phyloP scores from a whole-genome alignment of 2,888 invertebrate genomes.

The Seira ritae region DNA sequence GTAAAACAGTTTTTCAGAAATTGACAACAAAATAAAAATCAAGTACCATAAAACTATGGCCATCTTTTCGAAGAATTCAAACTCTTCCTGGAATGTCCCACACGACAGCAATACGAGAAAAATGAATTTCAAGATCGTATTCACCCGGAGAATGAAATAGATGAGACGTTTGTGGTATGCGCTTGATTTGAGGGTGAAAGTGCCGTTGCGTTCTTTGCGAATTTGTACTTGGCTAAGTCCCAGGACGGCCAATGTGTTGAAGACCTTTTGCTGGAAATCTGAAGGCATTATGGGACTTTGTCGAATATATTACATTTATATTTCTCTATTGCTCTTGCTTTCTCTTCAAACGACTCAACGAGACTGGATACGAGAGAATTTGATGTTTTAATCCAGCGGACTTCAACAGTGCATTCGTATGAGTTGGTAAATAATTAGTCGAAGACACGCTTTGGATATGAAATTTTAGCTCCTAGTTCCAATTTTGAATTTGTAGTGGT shows the following conservation, averaged over 20 bases:
- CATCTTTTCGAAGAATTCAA: conserved; percentile 64
- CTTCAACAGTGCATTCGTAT: too few relatives aligned
- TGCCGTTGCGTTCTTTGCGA: neutral
- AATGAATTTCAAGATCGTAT: conserved; percentile 33
- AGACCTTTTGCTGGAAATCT: conserved; percentile 48
- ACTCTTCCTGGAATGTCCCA: conserved; percentile 40
- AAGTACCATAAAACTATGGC: conserved; percentile 60
- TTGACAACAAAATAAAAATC: conserved; percentile 40
- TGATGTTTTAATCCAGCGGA: too few relatives aligned
- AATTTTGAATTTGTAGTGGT: too few relatives aligned
- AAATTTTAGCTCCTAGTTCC: too few relatives aligned
- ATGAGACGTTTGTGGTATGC: neutral
- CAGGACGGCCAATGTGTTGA: conserved; percentile 42
- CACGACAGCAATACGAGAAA: conserved; percentile 51
- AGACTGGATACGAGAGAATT: too few relatives aligned
- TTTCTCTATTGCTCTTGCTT: too few relatives aligned
- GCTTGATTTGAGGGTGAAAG: conserved; percentile 31
- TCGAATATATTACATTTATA: too few relatives aligned
- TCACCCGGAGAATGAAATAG: conserved; percentile 44
- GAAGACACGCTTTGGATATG: too few relatives aligned
- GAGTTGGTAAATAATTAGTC: too few relatives aligned
- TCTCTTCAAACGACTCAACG: too few relatives aligned
- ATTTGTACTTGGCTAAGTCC: conserved; percentile 47
- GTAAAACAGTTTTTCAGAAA: conserved; percentile 52
- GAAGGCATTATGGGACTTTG: too few relatives aligned